Conservation (phyloP, 2,113 vertebrate species). For the Pedetes capensis region DNA sequence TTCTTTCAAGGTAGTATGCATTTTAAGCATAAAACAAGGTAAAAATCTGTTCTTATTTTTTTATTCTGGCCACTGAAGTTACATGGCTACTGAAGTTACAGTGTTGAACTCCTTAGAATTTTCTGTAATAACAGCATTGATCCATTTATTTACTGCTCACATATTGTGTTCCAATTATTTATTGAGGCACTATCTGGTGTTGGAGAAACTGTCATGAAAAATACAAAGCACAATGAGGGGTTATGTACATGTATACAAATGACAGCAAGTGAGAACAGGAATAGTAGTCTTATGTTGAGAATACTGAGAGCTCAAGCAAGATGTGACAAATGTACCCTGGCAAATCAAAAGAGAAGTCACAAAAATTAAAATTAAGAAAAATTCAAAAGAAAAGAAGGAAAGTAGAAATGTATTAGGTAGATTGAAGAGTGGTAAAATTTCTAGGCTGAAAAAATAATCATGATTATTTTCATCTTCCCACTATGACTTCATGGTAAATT, state of each 20-base stretch:
- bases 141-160: neutral
- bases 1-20: neutral
- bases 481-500: neutral
- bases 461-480: neutral
- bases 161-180: neutral
- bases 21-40: neutral
- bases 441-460: neutral
- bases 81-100: neutral
- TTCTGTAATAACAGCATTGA: neutral
- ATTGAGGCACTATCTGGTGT: neutral
- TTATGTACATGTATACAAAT: neutral
- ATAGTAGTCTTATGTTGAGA: neutral
- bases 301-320: neutral
- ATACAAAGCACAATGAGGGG: neutral
- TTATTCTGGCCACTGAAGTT: neutral
- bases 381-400: neutral
- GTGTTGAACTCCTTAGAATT: neutral
- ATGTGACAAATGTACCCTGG: neutral
- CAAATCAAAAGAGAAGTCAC: neutral
- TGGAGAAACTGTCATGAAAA: neutral
- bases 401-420: neutral
- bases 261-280: neutral
- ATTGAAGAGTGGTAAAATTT: neutral
- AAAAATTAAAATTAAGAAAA: neutral
- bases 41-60: neutral